A percentile compares a stretch with the other conserved stretches of the same genome.
Conservation (phyloP, 2,888 invertebrate genomes). For the Nematopogon swammerdamellus region DNA sequence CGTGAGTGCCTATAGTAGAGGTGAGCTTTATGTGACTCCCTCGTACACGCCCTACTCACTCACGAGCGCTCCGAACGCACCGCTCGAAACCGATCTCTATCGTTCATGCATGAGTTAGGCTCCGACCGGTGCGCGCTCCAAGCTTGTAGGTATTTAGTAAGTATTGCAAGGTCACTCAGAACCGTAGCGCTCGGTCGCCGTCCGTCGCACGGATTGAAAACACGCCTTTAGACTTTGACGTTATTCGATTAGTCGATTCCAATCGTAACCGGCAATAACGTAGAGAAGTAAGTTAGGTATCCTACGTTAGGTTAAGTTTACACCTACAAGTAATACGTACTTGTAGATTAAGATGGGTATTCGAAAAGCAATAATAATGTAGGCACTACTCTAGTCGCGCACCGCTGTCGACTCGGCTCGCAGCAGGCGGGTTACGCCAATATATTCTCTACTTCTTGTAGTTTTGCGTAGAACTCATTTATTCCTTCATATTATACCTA, state of each 20-base stretch:
- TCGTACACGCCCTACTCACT: too few species aligned
- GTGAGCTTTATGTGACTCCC: too few species aligned
- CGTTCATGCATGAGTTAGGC: too few species aligned
- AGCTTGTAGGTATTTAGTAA: too few species aligned
- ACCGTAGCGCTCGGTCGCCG: background rate
- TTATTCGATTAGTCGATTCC: constrained; percentile 5
- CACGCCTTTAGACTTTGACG: background rate
- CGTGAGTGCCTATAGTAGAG: too few species aligned
- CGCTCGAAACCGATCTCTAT: too few species aligned
- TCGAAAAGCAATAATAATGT: constrained; percentile 58
- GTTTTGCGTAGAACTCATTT: constrained; percentile 24
- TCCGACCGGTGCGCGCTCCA: too few species aligned
- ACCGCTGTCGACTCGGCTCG: constrained; percentile 35
- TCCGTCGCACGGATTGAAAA: background rate
- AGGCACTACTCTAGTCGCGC: constrained; percentile 42
- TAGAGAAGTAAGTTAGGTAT: constrained; percentile 9
- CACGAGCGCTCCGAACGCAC: too few species aligned
- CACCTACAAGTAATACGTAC: background rate
- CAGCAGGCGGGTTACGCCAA: constrained; percentile 26
- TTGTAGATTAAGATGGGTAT: constrained; percentile 41
- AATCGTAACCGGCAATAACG: constrained; percentile 48
- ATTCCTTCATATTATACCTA: constrained; percentile 11
- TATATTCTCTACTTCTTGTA: constrained; percentile 18
- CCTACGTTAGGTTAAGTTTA: background rate
- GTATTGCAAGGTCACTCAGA: too few species aligned